Percentiles rank a stretch among this genome's conserved stretches.
Conservation (phyloP, 2,888 invertebrate species). For the Sisyra nigra region DNA sequence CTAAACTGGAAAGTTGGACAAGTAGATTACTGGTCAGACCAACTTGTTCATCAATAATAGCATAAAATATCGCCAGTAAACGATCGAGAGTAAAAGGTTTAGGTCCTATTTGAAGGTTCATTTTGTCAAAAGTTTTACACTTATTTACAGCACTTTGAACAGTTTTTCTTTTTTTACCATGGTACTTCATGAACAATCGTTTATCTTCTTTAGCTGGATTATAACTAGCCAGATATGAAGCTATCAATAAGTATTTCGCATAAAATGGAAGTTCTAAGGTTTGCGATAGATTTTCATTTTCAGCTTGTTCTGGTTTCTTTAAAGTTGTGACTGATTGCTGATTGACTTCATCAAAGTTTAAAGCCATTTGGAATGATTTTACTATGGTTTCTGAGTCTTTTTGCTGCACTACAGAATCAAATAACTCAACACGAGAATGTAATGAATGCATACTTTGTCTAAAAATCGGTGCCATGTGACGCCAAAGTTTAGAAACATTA, state of each 20-base stretch:
- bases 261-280: constrained; percentile 74
- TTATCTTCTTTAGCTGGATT: constrained; percentile 82
- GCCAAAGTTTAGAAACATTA: constrained; percentile 61
- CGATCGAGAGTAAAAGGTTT: constrained; percentile 69
- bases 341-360: background rate
- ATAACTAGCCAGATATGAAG: constrained; percentile 84
- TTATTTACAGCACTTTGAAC: constrained; percentile 41
- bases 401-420: constrained; percentile 10
- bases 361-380: background rate
- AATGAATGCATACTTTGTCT: constrained; percentile 59
- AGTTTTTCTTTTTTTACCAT: constrained; percentile 53
- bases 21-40: constrained; percentile 75
- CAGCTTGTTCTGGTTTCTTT: no score
- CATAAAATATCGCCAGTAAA: constrained; percentile 75
- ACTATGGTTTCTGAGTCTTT: background rate
- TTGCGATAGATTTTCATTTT: constrained; percentile 31
- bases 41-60: constrained; percentile 71
- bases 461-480: constrained; percentile 59
- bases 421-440: constrained; percentile 46
- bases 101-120: constrained; percentile 62
- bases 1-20: constrained; percentile 74
- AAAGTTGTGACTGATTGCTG: background rate
- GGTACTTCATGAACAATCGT: constrained; percentile 66
- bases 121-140: constrained; percentile 36
- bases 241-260: constrained; percentile 77